phyloP scores from a whole-genome alignment of 2,797 vertebrate genomes.

The Thaleichthys pacificus region DNA sequence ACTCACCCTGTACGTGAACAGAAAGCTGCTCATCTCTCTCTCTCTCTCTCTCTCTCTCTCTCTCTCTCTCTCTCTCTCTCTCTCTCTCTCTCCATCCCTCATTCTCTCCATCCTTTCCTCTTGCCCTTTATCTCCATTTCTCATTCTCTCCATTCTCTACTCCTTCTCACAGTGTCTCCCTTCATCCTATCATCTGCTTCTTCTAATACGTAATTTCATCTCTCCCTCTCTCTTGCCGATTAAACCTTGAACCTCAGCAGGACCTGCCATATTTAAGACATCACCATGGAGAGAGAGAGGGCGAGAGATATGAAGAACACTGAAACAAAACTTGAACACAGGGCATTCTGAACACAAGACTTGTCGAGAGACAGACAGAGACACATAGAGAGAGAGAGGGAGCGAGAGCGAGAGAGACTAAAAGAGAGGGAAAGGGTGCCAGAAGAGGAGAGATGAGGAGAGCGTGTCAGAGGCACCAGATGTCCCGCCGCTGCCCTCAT shows the following conservation, averaged over 20 bases:
- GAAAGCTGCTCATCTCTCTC: constrained; percentile 30
- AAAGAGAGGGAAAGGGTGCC: not conserved
- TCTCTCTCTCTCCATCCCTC: not conserved
- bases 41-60: constrained; percentile 16
- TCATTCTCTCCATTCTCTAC: constrained; percentile 7
- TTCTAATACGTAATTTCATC: no score
- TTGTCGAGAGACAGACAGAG: not conserved
- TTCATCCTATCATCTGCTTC: not conserved
- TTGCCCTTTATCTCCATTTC: not conserved
- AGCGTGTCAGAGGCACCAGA: constrained; percentile 34
- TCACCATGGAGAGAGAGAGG: not conserved
- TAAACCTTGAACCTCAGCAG: not conserved
- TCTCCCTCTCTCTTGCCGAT: not conserved
- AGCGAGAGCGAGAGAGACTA: not conserved
- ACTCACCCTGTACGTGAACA: constrained; percentile 40
- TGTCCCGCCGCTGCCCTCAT: constrained; percentile 30
- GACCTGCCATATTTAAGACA: no score
- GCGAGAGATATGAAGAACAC: no score
- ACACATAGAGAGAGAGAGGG: constrained; percentile 8
- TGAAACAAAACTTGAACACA: not conserved
- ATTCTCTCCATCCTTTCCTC: constrained; percentile 9
- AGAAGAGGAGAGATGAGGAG: constrained; percentile 38
- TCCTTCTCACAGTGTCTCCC: not conserved
- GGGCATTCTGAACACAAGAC: no score
- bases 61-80: constrained; percentile 19